Evolutionary conservation across 2,888 invertebrate genomes (phyloP).

Genomic region (Suillia variegata): DNA sequence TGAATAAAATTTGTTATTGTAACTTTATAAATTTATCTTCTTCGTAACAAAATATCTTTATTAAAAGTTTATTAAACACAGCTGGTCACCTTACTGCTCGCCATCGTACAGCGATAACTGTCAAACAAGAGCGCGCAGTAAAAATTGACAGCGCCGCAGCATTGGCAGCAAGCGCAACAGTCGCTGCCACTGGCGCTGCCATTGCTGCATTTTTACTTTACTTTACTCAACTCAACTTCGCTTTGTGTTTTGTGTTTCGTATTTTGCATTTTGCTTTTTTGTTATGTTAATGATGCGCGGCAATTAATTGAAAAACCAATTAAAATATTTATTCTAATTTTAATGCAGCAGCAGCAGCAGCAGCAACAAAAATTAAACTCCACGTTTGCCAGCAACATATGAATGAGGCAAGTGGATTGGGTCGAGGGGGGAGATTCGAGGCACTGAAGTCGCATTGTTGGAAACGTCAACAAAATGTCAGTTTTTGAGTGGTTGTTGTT

Average conservation of each 20-base stretch:
- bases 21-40: too few species aligned
- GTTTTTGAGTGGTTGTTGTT: neutral
- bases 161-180: neutral
- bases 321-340: slow-evolving; percentile 17
- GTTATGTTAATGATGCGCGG: slow-evolving; percentile 12
- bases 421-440: neutral
- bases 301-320: slow-evolving; percentile 14
- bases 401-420: neutral
- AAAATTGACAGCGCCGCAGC: neutral
- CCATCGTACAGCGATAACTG: neutral
- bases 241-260: too few species aligned
- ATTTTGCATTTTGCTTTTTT: too few species aligned
- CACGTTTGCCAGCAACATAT: neutral
- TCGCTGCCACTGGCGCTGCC: neutral
- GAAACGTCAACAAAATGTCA: slow-evolving; percentile 5
- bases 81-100: too few species aligned
- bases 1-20: too few species aligned
- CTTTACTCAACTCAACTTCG: too few species aligned
- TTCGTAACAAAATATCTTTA: too few species aligned
- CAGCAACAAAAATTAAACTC: slow-evolving; percentile 5
- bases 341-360: slow-evolving; percentile 1
- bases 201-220: neutral
- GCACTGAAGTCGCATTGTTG: neutral
- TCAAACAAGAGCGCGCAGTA: neutral
- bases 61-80: too few species aligned